These are phyloP conservation scores for Ptychochromis oligacanthus DNA, from an alignment of 2,113 vertebrate genomes.

Conservation along the genomic window DNA sequence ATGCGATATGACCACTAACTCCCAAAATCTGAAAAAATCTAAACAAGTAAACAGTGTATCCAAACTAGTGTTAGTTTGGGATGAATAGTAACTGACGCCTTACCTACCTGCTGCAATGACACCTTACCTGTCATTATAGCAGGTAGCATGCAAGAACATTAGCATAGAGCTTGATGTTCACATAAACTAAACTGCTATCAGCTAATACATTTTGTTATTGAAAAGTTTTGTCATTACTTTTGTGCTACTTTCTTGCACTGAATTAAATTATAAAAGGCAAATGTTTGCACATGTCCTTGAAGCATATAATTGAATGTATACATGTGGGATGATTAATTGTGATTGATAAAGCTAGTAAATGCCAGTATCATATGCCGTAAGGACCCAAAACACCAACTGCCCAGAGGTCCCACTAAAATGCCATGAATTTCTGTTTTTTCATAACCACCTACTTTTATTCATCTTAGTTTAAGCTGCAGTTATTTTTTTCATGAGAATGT, in stretches of 20 bases:
- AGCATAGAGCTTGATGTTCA: background rate
- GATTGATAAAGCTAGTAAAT: background rate
- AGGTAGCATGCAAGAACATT: background rate
- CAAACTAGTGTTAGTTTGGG: background rate
- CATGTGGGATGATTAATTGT: background rate
- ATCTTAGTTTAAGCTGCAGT: background rate
- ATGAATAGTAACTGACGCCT: background rate
- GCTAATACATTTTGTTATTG: background rate
- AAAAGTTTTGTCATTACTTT: background rate
- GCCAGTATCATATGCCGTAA: background rate
- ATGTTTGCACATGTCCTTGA: background rate
- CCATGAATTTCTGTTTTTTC: background rate
- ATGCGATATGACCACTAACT: background rate
- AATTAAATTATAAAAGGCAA: background rate
- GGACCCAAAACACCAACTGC: background rate
- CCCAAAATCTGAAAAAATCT: background rate
- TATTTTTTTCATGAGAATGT: background rate
- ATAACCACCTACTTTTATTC: background rate
- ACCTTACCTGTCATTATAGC: background rate
- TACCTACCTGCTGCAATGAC: too few relatives aligned
- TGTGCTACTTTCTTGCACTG: background rate
- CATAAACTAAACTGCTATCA: conserved; percentile 11
- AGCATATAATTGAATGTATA: conserved; percentile 10
- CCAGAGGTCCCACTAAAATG: background rate
- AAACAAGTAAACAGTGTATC: background rate